Base-by-base conservation (phyloP, 2,888 invertebrate species). In the Lasioglossum pauxillum region DNA sequence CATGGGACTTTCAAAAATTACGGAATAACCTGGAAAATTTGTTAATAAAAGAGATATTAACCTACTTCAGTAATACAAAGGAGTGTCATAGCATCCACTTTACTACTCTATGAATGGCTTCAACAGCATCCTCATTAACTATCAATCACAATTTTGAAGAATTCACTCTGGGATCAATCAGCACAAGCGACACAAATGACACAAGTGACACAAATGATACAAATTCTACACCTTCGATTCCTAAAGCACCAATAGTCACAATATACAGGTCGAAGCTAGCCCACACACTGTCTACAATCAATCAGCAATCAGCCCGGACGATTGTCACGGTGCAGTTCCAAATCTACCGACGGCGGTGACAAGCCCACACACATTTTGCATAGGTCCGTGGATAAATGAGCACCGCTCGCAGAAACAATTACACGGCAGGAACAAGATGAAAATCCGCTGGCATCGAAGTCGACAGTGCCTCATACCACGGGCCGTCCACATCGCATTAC, bases 271-370 rank as follows among this genome's bases (percentile, higher is more conserved):
- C 10, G n/a, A 27, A 60, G 27, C 60, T 60, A 27, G 60, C 60
- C 60, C 27, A 27, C 27, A 60, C 60, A 60, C 14, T 27, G 27
- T 60, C 60, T 27, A n/a, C 60, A 27, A 60, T 60, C 60, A 60
- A 60, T 60, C 60, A n/a, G 60, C 14, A 60, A 60, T 60, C 60
- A 60, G 60, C 27, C 14, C 5, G 14, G 5, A 14, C 60, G 27
- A 60, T 60, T 60, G 60, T 60, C 27, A 60, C 60, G 27, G n/a
- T 14, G 27, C 60, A 27, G 60, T 14, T 60, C 27, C 5, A 60
- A 85, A 90, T 90, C 90, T 85, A 89, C 87, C 87, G 74, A 84
- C 80, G 78, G 79, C 81, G 80, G 10, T 7, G 75, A 80, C 76
- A 89, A 90, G 89, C 27, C 60, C 60, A 60, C 60, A 60, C 60